Percentiles rank a stretch among this genome's conserved stretches.
Evolutionary conservation across 2,888 invertebrate species (phyloP).

Genomic region (Lasioglossum calceatum): DNA sequence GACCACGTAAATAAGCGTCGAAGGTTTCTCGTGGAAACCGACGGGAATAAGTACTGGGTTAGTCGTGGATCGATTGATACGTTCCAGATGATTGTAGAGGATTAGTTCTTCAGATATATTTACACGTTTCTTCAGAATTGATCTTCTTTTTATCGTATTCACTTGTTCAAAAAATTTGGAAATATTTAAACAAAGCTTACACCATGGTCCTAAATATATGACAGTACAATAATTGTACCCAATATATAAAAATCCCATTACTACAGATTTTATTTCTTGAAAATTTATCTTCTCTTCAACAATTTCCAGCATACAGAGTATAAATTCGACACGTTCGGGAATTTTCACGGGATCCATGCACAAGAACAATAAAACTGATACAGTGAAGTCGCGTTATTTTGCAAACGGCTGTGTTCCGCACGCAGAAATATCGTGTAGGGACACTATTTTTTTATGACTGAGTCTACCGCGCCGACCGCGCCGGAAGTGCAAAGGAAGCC

Average conservation of each 20-base stretch:
- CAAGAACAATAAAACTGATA: not conserved
- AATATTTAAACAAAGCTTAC: not conserved
- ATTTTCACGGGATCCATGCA: not conserved
- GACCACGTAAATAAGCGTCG: not conserved
- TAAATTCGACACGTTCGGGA: not conserved
- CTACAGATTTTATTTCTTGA: too few relatives aligned
- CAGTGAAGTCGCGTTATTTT: too few relatives aligned
- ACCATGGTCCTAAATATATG: too few relatives aligned
- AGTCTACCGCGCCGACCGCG: too few relatives aligned
- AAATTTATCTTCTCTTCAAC: not conserved
- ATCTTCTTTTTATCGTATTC: not conserved
- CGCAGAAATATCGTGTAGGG: too few relatives aligned
- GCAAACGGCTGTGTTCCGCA: too few relatives aligned
- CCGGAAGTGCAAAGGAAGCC: too few relatives aligned
- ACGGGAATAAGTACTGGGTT: not conserved
- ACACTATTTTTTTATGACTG: too few relatives aligned
- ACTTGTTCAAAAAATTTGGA: not conserved
- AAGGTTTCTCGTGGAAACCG: not conserved
- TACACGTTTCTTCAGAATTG: too few relatives aligned
- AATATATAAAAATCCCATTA: too few relatives aligned
- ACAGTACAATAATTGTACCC: not conserved
- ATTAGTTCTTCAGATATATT: not conserved
- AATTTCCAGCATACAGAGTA: not conserved
- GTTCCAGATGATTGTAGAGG: not conserved
- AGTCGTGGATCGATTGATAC: not conserved